A percentile compares a stretch with the other conserved stretches of the same genome.
Evolutionary conservation across 2,113 vertebrate species (phyloP).

Genomic region (Cebidichthys violaceus): DNA sequence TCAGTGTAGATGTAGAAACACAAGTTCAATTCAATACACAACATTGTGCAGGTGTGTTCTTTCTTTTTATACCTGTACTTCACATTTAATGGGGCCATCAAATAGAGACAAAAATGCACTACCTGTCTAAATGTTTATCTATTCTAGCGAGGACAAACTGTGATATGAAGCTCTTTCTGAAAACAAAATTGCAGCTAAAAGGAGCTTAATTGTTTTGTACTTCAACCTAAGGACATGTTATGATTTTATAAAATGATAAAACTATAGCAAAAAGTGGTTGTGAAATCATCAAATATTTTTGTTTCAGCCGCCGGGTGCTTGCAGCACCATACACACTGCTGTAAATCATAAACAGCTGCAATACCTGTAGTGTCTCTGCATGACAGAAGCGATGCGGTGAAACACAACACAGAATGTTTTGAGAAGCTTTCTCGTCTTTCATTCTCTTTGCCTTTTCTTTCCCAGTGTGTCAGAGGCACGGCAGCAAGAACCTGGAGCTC

Average conservation of each 20-base stretch:
- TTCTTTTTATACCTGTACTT: constrained; percentile 2
- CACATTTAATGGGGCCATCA: constrained; percentile 36
- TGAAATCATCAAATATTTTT: constrained; percentile 19
- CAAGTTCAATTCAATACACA: neutral
- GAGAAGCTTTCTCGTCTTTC: neutral
- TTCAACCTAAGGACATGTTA: neutral
- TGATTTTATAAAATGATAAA: constrained; percentile 18
- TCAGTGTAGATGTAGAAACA: neutral
- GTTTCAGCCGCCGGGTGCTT: neutral
- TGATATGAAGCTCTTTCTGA: constrained; percentile 22
- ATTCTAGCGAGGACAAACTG: neutral
- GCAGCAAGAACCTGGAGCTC: constrained; percentile 9
- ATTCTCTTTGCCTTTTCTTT: neutral
- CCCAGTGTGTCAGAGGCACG: neutral
- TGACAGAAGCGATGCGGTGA: constrained; percentile 19
- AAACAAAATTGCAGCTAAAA: constrained; percentile 30
- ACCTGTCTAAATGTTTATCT: constrained; percentile 27
- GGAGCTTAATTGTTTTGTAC: constrained; percentile 23
- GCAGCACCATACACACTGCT: constrained; percentile 22
- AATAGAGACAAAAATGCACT: neutral
- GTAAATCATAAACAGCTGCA: constrained; percentile 8
- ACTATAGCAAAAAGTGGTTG: neutral
- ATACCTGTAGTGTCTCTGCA: constrained; percentile 17
- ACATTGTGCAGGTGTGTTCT: neutral
- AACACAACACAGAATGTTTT: constrained; percentile 8